A percentile compares a stretch with the other conserved stretches of the same genome.
phyloP scores from a whole-genome alignment of 2,888 invertebrate genomes.

The Acanthosoma haemorrhoidale region DNA sequence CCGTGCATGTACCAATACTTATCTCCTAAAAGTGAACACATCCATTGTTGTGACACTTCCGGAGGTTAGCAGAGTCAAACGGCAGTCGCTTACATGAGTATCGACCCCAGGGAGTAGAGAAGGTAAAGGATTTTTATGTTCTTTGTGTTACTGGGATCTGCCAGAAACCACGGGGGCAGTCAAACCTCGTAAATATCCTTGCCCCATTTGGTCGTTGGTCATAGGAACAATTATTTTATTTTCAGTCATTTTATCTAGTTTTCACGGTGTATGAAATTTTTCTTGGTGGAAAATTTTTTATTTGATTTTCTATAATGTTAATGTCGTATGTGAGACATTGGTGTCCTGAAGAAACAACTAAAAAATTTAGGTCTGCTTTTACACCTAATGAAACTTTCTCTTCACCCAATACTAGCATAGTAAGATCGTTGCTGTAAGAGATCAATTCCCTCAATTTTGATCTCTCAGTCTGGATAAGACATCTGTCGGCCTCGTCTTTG shows the following conservation, averaged over 20 bases:
- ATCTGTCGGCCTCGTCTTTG: no score
- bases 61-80: conserved; percentile 37
- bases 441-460: no score
- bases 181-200: conserved; percentile 41
- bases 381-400: no score
- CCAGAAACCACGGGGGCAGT: conserved; percentile 42
- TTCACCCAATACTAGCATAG: no score
- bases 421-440: no score
- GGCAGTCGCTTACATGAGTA: conserved; percentile 40
- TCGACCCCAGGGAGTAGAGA: conserved; percentile 40
- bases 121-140: conserved; percentile 38
- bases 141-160: conserved; percentile 39
- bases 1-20: conserved; percentile 11
- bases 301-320: background rate
- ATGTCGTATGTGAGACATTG: no score
- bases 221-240: no score
- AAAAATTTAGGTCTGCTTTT: no score
- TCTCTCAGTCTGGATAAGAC: no score
- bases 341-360: no score
- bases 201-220: background rate
- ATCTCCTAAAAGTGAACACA: conserved; percentile 34
- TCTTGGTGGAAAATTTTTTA: background rate
- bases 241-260: no score
- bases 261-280: background rate
- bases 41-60: conserved; percentile 35